Evolutionary conservation across 1,140 invertebrate genomes (phyloP).

Genomic region (Anadara kagoshimensis): DNA sequence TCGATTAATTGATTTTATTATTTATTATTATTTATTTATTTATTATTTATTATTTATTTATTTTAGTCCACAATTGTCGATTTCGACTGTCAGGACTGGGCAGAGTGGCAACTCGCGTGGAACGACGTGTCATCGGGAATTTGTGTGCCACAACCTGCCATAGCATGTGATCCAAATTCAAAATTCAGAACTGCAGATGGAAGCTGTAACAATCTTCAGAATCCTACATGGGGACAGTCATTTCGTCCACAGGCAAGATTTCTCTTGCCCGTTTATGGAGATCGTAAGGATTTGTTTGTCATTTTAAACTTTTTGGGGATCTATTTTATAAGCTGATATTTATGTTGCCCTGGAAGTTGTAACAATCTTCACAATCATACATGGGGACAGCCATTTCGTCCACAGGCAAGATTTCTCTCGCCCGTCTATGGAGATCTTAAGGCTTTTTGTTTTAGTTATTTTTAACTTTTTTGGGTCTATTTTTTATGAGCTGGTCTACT

Average conservation of each 20-base stretch:
- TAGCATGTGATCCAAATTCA: conserved; percentile 7
- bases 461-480: too few species aligned
- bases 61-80: too few species aligned
- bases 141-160: neutral
- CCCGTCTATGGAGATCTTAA: conserved; percentile 93
- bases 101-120: too few species aligned
- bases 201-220: conserved; percentile 94
- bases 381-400: conserved; percentile 92
- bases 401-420: conserved; percentile 86
- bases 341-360: conserved; percentile 94
- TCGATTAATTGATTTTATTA: too few species aligned
- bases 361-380: conserved; percentile 94
- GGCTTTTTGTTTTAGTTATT: too few species aligned
- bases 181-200: conserved; percentile 90
- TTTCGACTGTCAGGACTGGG: too few species aligned
- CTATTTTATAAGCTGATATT: too few species aligned
- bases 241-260: conserved; percentile 89
- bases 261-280: conserved; percentile 92
- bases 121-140: neutral
- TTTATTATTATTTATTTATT: too few species aligned
- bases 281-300: conserved; percentile 79
- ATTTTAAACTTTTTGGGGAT: too few species aligned
- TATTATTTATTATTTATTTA: too few species aligned
- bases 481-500: too few species aligned
- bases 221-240: conserved; percentile 93